A percentile compares a stretch with the other conserved stretches of the same genome.
phyloP scores from a whole-genome alignment of 2,797 vertebrate genomes.

The Brachymystax lenok region DNA sequence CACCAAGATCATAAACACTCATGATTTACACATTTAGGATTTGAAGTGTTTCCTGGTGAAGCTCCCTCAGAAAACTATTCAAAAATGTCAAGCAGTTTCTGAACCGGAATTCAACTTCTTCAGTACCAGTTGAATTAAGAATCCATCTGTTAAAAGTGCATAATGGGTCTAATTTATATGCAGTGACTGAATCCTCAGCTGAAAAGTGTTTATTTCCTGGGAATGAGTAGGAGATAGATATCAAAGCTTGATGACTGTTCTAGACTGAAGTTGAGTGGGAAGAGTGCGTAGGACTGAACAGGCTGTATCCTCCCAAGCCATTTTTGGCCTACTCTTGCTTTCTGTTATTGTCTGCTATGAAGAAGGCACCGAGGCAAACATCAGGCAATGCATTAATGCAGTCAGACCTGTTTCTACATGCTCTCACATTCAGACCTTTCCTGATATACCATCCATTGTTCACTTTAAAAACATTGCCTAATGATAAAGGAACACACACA shows the following conservation, averaged over 20 bases:
- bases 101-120: background rate
- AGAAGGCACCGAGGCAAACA: conserved; percentile 50
- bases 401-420: conserved; percentile 2
- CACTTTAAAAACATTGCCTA: background rate
- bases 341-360: conserved; percentile 46
- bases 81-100: background rate
- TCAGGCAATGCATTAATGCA: conserved; percentile 21
- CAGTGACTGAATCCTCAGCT: background rate
- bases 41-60: background rate
- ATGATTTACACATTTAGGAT: background rate
- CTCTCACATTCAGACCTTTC: background rate
- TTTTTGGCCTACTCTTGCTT: conserved; percentile 62
- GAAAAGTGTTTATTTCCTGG: conserved; percentile 61
- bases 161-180: background rate
- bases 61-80: background rate
- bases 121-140: background rate
- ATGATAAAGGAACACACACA: background rate
- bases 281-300: conserved; percentile 58
- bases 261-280: conserved; percentile 72
- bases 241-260: conserved; percentile 59
- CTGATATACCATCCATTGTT: background rate
- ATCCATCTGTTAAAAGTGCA: background rate
- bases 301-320: conserved; percentile 47
- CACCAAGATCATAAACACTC: background rate
- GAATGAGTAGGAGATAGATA: conserved; percentile 46